Conservation (phyloP, 2,113 vertebrate species). For the Toxostoma redivivum region DNA sequence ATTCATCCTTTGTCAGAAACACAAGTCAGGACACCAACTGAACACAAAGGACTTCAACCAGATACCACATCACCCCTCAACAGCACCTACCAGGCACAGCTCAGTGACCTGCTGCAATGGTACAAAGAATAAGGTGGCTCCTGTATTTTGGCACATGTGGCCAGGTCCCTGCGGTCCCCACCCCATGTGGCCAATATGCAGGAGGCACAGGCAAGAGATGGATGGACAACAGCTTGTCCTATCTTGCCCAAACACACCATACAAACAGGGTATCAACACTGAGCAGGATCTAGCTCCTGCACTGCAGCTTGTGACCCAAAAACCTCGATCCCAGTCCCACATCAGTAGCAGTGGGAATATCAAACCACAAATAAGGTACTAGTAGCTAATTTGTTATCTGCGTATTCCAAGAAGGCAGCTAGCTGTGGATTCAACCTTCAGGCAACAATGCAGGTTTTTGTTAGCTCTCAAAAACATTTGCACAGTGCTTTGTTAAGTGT, state of each 20-base stretch:
- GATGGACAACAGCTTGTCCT: background rate
- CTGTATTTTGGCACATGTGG: background rate
- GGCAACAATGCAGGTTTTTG: background rate
- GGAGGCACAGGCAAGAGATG: background rate
- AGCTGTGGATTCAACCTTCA: background rate
- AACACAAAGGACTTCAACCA: background rate
- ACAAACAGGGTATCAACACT: background rate
- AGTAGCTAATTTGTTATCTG: background rate
- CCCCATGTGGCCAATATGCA: accelerated
- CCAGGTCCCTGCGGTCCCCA: background rate
- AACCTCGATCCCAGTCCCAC: accelerated
- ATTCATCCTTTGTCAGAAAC: background rate
- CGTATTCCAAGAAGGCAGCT: background rate
- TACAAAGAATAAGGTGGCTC: background rate
- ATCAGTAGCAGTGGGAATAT: background rate
- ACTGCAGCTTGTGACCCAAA: background rate
- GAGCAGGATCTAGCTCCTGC: background rate
- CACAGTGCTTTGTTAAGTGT: background rate
- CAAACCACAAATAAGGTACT: background rate
- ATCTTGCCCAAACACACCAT: background rate
- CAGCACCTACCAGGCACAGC: background rate
- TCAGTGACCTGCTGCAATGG: background rate
- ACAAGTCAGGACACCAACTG: background rate
- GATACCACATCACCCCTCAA: background rate
- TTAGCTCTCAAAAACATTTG: background rate